Evolutionary conservation across 2,797 vertebrate genomes (phyloP), one percentile per base, ranked within the genome.

Genomic region (Clarias platycephalus): DNA sequence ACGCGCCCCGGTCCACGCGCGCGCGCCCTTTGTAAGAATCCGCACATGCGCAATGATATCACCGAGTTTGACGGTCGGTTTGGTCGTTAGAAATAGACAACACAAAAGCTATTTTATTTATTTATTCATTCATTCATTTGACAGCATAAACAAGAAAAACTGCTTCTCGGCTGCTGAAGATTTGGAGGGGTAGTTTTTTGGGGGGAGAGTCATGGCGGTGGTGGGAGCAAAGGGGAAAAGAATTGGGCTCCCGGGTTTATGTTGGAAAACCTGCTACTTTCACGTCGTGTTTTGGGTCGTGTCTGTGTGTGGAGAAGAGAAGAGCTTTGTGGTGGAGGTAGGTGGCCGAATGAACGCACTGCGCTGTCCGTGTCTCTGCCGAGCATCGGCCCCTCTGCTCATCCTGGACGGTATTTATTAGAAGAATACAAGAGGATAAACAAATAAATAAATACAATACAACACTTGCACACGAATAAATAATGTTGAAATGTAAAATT

Each of bases 301-400:
- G 3, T 94, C 93, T 1, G 93, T 94, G 28, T 93, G 93, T 89
- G 95, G 93, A 15, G 94, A 95, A 86, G 94, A 95, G 90, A 93
- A 89, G 91, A 95, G 94, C 83, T 92, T 95, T 87, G 94, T 95
- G 2, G 94, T 95, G 76, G 94, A 95, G 94, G 95, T 95, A 92
- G 81, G 90, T 87, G 2, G 8, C 18, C 4, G 60, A 53, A 60
- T 18, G 20, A 31, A 63, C 68, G 44, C 68, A 31, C 4, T 40
- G 12, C 31, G 24, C 6, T 71, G 31, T 71, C 31, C 16, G 62
- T 16, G 31, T 62, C 5, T 75, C 20, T 24, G 5, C 13, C 44
- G 20, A 53, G 60, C 82, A 76, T 77, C 34, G 5, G 12, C 26
- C n/a, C 8, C 64, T 79, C 28, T 78, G 75, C 10, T 55, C 75